Evolutionary conservation across 35 echinoderm and acorn worm species (phyloP).

Genomic region (Apostichopus parvimensis): DNA sequence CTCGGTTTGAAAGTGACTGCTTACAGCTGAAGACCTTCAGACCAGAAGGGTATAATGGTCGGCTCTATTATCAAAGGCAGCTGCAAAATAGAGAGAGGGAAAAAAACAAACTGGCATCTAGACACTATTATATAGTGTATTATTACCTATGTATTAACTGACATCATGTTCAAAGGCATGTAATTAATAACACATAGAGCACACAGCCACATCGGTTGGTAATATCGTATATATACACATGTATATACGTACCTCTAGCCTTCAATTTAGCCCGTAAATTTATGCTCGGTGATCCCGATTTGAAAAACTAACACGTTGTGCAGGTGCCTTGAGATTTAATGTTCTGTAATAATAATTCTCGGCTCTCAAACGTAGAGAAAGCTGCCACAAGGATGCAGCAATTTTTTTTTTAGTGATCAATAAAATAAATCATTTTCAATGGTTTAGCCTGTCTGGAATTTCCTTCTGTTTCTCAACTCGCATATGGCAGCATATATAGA

Average conservation of each 20-base stretch:
- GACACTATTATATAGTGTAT: no score
- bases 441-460: neutral
- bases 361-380: neutral
- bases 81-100: no score
- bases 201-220: no score
- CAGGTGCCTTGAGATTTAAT: constrained; percentile 13
- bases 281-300: constrained; percentile 2
- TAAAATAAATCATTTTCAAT: constrained; percentile 8
- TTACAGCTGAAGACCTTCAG: no score
- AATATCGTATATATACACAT: no score
- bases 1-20: no score
- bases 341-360: neutral
- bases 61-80: no score
- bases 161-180: no score
- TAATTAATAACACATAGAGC: no score
- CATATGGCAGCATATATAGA: neutral
- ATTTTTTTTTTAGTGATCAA: neutral
- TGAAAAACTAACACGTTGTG: constrained; percentile 1
- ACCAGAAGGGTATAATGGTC: no score
- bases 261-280: constrained; percentile 13
- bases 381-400: neutral
- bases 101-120: no score
- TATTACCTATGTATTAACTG: no score
- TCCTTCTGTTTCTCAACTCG: neutral
- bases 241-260: neutral